Conservation (phyloP, 2,113 vertebrate species). For the Cottus gobio region DNA sequence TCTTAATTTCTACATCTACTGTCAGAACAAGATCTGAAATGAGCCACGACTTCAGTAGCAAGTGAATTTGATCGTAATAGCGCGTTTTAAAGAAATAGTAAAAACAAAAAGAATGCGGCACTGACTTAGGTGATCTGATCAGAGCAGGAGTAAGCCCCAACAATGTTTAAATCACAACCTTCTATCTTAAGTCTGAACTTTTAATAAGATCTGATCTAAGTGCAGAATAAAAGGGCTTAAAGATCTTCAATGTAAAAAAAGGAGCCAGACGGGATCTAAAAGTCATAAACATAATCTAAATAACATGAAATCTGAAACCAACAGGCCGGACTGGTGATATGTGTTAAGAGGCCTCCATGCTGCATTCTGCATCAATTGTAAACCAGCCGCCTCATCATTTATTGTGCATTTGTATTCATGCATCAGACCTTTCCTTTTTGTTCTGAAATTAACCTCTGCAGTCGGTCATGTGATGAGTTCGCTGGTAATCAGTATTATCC, state of each 20-base stretch:
- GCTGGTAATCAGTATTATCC: constrained; percentile 35
- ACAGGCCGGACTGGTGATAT: background rate
- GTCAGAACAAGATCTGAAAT: background rate
- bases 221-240: background rate
- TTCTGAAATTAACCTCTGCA: background rate
- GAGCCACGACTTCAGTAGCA: background rate
- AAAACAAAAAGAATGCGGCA: too few relatives aligned
- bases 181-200: background rate
- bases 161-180: background rate
- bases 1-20: background rate
- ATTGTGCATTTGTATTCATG: background rate
- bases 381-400: background rate
- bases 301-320: background rate
- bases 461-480: constrained; percentile 1
- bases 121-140: background rate
- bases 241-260: background rate
- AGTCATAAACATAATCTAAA: background rate
- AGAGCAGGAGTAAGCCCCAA: too few relatives aligned
- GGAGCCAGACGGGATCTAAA: background rate
- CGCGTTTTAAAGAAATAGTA: too few relatives aligned
- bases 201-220: background rate
- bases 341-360: background rate
- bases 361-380: too few relatives aligned
- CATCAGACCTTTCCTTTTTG: background rate
- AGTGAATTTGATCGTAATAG: too few relatives aligned